phyloP scores from a whole-genome alignment of 2,888 invertebrate genomes.

The Myopa testacea region DNA sequence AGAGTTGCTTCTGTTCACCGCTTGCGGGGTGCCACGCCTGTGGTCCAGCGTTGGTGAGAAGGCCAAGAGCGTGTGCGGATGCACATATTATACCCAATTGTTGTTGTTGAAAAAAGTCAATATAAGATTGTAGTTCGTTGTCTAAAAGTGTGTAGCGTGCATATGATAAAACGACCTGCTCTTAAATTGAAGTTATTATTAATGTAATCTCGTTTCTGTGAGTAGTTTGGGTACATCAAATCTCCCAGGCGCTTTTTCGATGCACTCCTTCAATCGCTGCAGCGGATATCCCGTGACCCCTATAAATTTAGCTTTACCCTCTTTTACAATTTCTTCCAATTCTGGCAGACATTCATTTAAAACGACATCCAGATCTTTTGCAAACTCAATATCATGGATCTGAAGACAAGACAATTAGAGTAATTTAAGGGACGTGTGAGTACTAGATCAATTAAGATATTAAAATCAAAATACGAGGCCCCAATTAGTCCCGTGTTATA shows the following conservation, averaged over 20 bases:
- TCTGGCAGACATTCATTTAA: conserved; percentile 89
- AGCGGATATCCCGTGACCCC: conserved; percentile 91
- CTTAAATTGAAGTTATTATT: neutral
- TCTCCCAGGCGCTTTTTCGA: conserved; percentile 73
- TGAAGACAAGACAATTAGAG: conserved; percentile 64
- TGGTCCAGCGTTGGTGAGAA: conserved; percentile 81
- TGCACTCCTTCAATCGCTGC: conserved; percentile 78
- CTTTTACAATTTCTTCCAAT: conserved; percentile 78
- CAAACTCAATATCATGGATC: conserved; percentile 95
- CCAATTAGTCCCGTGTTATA: too few relatives aligned
- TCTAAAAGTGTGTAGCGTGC: conserved; percentile 85
- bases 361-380: conserved; percentile 79
- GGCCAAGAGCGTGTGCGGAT: conserved; percentile 84
- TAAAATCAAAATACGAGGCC: too few relatives aligned
- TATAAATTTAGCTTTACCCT: conserved; percentile 81
- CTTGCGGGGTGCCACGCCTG: conserved; percentile 85
- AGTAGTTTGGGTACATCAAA: conserved; percentile 58
- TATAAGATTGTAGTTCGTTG: conserved; percentile 78
- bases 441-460: neutral
- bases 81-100: conserved; percentile 87
- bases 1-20: conserved; percentile 66
- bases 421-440: neutral
- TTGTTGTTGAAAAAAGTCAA: conserved; percentile 72
- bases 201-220: neutral
- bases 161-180: conserved; percentile 71